Percentiles rank a stretch among this genome's conserved stretches.
Evolutionary conservation across 64 coral and sea anemone genomes (phyloP).

Genomic region (Stylophora pistillata): DNA sequence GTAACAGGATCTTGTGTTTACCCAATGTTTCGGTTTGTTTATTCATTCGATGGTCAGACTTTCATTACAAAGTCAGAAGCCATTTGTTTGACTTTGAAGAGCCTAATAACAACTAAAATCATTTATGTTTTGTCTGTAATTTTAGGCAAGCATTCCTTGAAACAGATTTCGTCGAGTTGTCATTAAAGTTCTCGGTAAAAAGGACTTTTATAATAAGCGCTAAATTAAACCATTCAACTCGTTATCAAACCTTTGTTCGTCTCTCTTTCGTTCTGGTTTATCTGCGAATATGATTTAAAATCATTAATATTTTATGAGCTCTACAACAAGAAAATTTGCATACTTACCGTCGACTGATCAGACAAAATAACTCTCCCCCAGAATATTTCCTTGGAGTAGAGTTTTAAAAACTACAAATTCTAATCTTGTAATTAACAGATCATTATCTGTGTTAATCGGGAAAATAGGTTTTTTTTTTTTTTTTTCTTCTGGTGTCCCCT

Average conservation of each 20-base stretch:
- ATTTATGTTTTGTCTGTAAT: neutral
- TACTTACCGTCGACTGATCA: conserved; percentile 1
- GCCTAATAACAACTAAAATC: neutral
- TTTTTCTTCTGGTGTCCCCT: neutral
- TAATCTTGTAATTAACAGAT: conserved; percentile 51
- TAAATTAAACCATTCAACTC: neutral
- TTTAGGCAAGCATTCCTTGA: neutral
- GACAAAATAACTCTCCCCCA: neutral
- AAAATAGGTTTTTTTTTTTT: conserved; percentile 14
- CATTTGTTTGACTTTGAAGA: neutral
- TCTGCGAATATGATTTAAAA: neutral
- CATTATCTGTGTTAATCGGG: conserved; percentile 28
- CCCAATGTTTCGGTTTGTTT: conserved; percentile 7
- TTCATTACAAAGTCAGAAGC: neutral
- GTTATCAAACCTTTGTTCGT: neutral
- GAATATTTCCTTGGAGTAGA: neutral
- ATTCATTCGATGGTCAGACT: neutral
- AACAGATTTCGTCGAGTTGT: neutral
- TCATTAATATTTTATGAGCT: conserved; percentile 46
- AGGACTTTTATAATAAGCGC: too few species aligned
- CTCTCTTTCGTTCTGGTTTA: neutral
- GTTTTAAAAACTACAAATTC: conserved; percentile 10
- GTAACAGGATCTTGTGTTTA: neutral
- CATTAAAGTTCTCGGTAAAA: neutral
- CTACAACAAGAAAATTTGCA: conserved; percentile 9